These are phyloP conservation scores for Chrysolina americana DNA, from an alignment of 2,888 invertebrate genomes.

Conservation along the genomic window DNA sequence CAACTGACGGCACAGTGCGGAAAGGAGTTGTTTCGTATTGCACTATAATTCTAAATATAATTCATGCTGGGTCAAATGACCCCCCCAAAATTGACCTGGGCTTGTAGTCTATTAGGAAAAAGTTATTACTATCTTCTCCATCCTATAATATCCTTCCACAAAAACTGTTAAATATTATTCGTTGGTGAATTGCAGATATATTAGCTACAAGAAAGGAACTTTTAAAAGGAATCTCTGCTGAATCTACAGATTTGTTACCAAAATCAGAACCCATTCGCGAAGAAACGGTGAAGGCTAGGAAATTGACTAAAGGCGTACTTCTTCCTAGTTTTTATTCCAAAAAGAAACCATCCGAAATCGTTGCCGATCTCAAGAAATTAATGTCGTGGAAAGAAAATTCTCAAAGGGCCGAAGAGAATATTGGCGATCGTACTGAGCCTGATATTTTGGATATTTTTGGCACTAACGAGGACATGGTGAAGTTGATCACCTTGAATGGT, in stretches of 20 bases:
- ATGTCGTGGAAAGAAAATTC: constrained; percentile 48
- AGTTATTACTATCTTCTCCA: too few relatives aligned
- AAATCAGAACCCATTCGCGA: constrained; percentile 38
- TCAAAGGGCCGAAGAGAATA: constrained; percentile 16
- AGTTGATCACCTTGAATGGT: constrained; percentile 61
- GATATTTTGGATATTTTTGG: constrained; percentile 61
- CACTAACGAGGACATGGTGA: constrained; percentile 50
- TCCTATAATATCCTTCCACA: too few relatives aligned
- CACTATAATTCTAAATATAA: too few relatives aligned
- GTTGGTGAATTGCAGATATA: constrained; percentile 45
- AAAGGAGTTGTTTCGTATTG: too few relatives aligned
- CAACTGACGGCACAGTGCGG: too few relatives aligned
- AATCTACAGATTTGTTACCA: constrained; percentile 15
- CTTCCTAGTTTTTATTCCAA: constrained; percentile 50
- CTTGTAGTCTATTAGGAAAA: too few relatives aligned
- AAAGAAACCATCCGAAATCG: constrained; percentile 35
- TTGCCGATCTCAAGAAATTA: constrained; percentile 50
- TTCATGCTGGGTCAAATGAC: too few relatives aligned
- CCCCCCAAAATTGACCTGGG: too few relatives aligned
- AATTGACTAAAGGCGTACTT: constrained; percentile 47
- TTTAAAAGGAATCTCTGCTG: constrained; percentile 36
- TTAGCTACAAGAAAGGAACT: constrained; percentile 37
- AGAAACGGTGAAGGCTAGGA: constrained; percentile 38
- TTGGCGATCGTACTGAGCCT: constrained; percentile 34
- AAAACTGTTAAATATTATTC: neutral